Evolutionary conservation across 2,888 invertebrate species (phyloP).

Genomic region (Tridacna gigas): DNA sequence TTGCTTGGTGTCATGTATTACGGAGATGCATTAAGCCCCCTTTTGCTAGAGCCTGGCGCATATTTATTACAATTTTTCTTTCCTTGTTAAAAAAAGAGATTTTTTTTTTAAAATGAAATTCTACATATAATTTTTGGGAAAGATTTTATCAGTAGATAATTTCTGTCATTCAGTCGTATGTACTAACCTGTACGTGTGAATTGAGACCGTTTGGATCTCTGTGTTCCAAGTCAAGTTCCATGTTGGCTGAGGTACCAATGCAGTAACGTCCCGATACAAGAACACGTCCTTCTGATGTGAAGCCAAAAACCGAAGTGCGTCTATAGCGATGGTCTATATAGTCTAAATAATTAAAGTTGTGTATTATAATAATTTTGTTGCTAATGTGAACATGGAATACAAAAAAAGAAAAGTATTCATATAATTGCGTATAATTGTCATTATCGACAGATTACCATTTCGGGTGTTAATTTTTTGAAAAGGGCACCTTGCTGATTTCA

Average conservation of each 20-base stretch:
- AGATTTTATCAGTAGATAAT: too few relatives aligned
- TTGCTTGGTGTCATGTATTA: too few relatives aligned
- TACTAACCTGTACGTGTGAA: slow-evolving; percentile 68
- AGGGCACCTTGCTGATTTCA: not conserved
- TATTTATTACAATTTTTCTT: too few relatives aligned
- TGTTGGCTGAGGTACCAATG: not conserved
- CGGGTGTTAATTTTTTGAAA: not conserved
- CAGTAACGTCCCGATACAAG: not conserved
- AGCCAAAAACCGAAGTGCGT: slow-evolving; percentile 1
- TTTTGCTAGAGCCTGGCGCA: too few relatives aligned
- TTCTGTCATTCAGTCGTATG: too few relatives aligned
- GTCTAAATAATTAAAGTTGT: slow-evolving; percentile 8
- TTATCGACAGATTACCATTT: not conserved
- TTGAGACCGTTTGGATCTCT: slow-evolving; percentile 74
- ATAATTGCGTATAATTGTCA: not conserved
- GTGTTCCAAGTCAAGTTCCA: slow-evolving; percentile 61
- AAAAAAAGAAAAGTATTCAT: not conserved
- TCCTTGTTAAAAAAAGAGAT: too few relatives aligned
- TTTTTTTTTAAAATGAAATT: too few relatives aligned
- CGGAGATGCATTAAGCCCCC: too few relatives aligned
- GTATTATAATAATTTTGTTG: slow-evolving; percentile 12
- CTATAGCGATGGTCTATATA: not conserved
- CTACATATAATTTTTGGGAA: too few relatives aligned
- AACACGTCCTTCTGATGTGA: not conserved
- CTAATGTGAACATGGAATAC: slow-evolving; percentile 10